These are phyloP conservation scores for Hydropsyche betteni DNA, from an alignment of 2,888 invertebrate genomes.

Conservation along the genomic window DNA sequence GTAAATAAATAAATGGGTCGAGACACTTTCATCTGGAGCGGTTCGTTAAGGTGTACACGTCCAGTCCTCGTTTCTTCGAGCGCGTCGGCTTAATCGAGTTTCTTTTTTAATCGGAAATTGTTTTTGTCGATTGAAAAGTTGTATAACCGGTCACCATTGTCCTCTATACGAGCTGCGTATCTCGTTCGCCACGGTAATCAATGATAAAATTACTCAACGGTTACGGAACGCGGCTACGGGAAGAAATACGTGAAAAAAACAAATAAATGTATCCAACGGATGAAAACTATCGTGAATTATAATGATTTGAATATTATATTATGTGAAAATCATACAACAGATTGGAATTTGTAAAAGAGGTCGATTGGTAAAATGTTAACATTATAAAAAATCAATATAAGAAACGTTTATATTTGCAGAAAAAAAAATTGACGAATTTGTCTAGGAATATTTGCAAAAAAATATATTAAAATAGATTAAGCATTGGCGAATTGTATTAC, in stretches of 20 bases:
- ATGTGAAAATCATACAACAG: not conserved
- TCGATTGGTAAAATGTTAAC: too few species aligned
- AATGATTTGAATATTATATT: not conserved
- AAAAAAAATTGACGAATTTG: too few species aligned
- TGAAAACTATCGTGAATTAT: not conserved
- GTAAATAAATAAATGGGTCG: too few species aligned
- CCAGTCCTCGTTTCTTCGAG: constrained; percentile 3
- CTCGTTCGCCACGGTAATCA: constrained; percentile 2
- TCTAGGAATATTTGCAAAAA: too few species aligned
- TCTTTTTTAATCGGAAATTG: constrained; percentile 19
- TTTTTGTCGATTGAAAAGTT: constrained; percentile 22
- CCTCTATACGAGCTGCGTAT: not conserved
- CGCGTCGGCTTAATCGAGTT: not conserved
- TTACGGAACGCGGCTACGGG: constrained; percentile 5
- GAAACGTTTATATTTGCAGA: too few species aligned
- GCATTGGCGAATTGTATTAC: too few species aligned
- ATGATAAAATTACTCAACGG: constrained; percentile 4
- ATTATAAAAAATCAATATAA: too few species aligned
- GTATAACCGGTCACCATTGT: constrained; percentile 25
- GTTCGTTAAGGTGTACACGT: not conserved
- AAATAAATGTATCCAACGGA: not conserved
- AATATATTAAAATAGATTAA: too few species aligned
- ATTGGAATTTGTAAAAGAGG: not conserved
- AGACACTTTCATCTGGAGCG: too few species aligned
- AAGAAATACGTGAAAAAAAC: not conserved